phyloP scores from a whole-genome alignment of 2,888 invertebrate genomes.

The Mythimna loreyi region DNA sequence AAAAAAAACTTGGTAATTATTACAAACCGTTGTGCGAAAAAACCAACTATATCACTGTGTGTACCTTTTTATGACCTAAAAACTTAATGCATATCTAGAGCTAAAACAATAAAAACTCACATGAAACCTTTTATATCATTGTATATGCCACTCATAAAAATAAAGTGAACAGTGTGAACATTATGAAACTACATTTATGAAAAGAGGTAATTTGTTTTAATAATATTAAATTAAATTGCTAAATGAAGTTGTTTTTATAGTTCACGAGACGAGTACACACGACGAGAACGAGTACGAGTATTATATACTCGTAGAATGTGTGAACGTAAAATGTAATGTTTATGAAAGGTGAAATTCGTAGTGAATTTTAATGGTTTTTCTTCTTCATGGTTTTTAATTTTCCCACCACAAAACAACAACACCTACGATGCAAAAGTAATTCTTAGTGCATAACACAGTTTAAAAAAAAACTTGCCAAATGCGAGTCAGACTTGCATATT shows the following conservation, averaged over 20 bases:
- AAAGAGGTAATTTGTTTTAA: constrained; percentile 6
- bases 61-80: background rate
- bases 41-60: background rate
- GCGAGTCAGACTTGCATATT: too few species aligned
- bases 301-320: too few species aligned
- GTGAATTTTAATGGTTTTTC: background rate
- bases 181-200: constrained; percentile 12
- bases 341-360: background rate
- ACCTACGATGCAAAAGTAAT: too few species aligned
- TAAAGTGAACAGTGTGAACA: constrained; percentile 17
- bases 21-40: constrained; percentile 3
- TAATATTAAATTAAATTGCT: constrained; percentile 6
- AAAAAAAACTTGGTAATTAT: background rate
- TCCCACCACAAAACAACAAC: too few species aligned
- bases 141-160: constrained; percentile 18
- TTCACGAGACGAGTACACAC: too few species aligned
- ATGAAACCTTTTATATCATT: background rate
- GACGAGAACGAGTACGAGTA: too few species aligned
- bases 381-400: background rate
- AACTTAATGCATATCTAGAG: background rate
- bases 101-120: constrained; percentile 8
- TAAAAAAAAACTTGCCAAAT: too few species aligned
- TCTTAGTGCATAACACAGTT: too few species aligned
- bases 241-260: background rate
- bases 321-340: background rate